These are phyloP conservation scores for Sitta europaea DNA, from an alignment of 2,113 vertebrate species.

Conservation along the genomic window DNA sequence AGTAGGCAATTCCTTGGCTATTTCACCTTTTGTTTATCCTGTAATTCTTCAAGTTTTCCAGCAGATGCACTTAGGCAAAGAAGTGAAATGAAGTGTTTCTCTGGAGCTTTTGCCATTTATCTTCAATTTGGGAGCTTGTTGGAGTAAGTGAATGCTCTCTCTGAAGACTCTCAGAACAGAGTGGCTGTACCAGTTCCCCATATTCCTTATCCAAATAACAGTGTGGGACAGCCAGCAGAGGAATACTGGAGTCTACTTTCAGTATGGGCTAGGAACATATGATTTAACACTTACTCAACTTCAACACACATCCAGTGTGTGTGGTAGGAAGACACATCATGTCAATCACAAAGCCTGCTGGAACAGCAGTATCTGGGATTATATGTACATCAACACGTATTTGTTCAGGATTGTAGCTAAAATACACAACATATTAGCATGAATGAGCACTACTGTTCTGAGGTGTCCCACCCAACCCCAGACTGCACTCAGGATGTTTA, in stretches of 20 bases:
- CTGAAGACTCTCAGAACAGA: neutral
- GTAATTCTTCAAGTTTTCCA: neutral
- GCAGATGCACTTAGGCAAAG: neutral
- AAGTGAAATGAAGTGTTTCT: neutral
- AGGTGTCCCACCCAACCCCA: neutral
- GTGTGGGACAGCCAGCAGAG: fast-evolving
- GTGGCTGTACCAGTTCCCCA: neutral
- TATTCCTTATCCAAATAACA: neutral
- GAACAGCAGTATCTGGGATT: neutral
- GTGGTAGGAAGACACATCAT: neutral
- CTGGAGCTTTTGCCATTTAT: neutral
- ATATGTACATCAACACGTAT: fast-evolving
- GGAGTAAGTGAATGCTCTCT: neutral
- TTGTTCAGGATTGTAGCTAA: neutral
- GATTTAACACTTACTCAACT: neutral
- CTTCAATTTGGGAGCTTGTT: neutral
- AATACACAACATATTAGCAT: neutral
- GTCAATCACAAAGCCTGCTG: neutral
- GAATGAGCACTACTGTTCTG: neutral
- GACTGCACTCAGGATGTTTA: neutral
- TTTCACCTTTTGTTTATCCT: neutral
- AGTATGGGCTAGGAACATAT: neutral
- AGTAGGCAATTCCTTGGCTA: neutral
- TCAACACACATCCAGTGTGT: neutral
- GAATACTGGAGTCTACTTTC: neutral